These are phyloP conservation scores for Cyanistes caeruleus DNA, from an alignment of 2,113 vertebrate species.

Conservation along the genomic window DNA sequence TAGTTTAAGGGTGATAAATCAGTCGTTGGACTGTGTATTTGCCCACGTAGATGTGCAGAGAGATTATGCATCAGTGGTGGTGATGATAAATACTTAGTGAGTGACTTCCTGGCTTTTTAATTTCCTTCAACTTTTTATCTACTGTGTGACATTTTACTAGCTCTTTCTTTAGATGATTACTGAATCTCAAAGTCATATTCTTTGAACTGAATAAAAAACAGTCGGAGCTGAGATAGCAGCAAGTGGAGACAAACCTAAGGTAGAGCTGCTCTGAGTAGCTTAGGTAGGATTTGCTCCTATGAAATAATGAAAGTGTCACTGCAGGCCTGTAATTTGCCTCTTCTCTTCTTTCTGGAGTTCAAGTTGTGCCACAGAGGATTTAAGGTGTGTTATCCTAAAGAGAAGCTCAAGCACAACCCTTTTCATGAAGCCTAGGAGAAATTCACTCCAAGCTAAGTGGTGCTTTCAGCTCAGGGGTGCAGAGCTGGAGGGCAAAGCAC, in stretches of 20 bases:
- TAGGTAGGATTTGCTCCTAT: neutral
- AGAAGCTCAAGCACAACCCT: neutral
- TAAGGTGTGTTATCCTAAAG: neutral
- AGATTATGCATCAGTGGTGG: neutral
- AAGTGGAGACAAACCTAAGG: neutral
- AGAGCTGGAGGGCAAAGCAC: neutral
- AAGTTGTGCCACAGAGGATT: neutral
- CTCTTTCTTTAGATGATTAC: neutral
- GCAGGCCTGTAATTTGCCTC: neutral
- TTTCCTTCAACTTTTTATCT: neutral
- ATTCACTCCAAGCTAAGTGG: neutral
- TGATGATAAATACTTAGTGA: neutral
- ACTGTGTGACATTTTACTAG: neutral
- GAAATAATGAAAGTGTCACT: neutral
- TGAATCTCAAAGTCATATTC: neutral
- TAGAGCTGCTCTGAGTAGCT: neutral
- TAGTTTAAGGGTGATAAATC: neutral
- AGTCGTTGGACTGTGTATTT: neutral
- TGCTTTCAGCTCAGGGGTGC: neutral
- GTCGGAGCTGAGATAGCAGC: neutral
- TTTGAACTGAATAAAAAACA: neutral
- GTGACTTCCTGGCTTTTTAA: neutral
- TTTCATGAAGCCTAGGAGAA: neutral
- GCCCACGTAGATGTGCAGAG: neutral
- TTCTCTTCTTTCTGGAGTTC: neutral